These are phyloP conservation scores for Peromyscus maniculatus DNA, from an alignment of 2,113 vertebrate genomes.

Conservation along the genomic window DNA sequence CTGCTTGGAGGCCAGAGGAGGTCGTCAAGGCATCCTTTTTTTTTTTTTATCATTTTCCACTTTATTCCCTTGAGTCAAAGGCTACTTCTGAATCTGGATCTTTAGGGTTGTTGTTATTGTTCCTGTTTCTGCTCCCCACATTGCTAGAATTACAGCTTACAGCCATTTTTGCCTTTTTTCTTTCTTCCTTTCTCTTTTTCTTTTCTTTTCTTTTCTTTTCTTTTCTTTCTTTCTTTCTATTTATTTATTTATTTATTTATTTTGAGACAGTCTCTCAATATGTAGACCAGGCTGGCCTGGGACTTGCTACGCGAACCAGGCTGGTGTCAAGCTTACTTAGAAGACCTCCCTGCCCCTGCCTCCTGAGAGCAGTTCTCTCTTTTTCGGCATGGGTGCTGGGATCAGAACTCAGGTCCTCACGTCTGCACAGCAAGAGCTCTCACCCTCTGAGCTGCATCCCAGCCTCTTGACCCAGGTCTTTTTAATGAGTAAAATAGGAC, in stretches of 20 bases:
- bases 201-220: not conserved
- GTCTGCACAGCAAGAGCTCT: not conserved
- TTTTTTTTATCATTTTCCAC: not conserved
- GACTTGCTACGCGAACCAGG: not conserved
- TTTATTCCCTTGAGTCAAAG: not conserved
- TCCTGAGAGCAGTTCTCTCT: not conserved
- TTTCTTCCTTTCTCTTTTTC: too few species aligned
- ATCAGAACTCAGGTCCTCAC: not conserved
- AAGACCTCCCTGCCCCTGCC: not conserved
- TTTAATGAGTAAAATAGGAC: not conserved
- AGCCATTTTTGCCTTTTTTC: not conserved
- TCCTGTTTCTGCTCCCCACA: not conserved
- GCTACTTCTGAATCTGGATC: not conserved
- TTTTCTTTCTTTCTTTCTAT: too few species aligned
- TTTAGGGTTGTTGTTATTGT: not conserved
- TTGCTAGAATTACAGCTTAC: not conserved
- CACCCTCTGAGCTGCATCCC: not conserved
- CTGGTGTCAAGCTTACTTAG: not conserved
- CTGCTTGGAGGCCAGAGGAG: not conserved
- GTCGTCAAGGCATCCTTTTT: not conserved
- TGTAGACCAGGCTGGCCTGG: not conserved
- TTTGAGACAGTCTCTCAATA: not conserved
- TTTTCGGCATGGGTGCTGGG: not conserved
- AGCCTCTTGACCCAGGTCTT: too few species aligned
- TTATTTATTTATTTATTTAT: too few species aligned